Base-by-base conservation (phyloP, 2,797 vertebrate genomes). In the Syndactyla subalaris region DNA sequence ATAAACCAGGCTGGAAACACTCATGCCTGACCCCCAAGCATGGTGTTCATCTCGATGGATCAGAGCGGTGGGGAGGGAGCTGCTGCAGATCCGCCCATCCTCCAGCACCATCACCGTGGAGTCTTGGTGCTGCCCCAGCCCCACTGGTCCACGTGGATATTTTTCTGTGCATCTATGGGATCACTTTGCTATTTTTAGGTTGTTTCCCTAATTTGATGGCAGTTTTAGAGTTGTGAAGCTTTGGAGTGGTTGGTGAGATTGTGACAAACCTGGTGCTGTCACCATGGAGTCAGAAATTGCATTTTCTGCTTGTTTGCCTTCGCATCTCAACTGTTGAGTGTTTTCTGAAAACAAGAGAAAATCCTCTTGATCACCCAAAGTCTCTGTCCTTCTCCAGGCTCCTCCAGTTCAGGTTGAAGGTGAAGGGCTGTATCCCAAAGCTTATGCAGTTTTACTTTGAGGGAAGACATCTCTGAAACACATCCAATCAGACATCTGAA, bases 21-120 rank as follows among this genome's bases (percentile, higher is more conserved):
- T 72, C 3, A 0, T 0, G 30, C 55, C 55, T 24, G n/a, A 34
- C 20, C 22, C n/a, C 36, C 15, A 34, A 38, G n/a, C 46, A 22
- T 7, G 8, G 12, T n/a, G 46, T 4, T 52, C 9, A 27, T 12
- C 43, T 58, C 38, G 11, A 1, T 38, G 43, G 36, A 0, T 7
- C 6, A 3, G 38, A 39, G 23, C 0, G 0, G 55, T 18, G 36
- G 55, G 51, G n/a, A 30, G 27, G 45, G 54, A 82, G 61, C 29
- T 41, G 77, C 52, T 1, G 1, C 65, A 49, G 45, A 15, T 13
- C 30, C 6, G 1, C 11, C 23, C 0, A 0, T 27, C 32, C 41
- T 38, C 36, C 0, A 0, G 19, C 34, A 54, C 51, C 4, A 18
- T 41, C 72, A 38, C 80, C 0, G 1, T 10, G 39, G 14, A 39